phyloP scores from a whole-genome alignment of 2,888 invertebrate genomes.

The Drosophila eohydei region DNA sequence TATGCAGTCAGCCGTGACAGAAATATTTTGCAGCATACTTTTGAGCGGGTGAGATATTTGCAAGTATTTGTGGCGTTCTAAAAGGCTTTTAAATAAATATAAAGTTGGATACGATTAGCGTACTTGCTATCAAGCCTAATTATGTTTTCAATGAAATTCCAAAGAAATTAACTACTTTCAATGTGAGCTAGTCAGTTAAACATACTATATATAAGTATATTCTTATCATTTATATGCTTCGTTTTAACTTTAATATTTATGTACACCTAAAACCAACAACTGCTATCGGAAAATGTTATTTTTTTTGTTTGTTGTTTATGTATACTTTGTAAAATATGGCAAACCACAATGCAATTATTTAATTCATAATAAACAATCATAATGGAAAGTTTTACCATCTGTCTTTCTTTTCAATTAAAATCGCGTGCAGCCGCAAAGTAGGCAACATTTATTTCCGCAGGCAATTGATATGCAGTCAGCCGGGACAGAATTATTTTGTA shows the following conservation, averaged over 20 bases:
- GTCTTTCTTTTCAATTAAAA: conserved; percentile 4
- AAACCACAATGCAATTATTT: conserved; percentile 67
- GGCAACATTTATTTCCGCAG: conserved; percentile 4
- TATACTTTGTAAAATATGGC: conserved; percentile 78
- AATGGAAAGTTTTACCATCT: conserved; percentile 36
- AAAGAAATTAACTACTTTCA: too few relatives aligned
- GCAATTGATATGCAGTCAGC: too few relatives aligned
- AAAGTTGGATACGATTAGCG: background rate
- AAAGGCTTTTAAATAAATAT: too few relatives aligned
- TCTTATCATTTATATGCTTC: too few relatives aligned
- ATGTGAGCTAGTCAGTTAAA: too few relatives aligned
- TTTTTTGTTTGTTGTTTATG: conserved; percentile 55
- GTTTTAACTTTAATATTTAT: conserved; percentile 67
- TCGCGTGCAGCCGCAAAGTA: background rate
- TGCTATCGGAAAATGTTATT: conserved; percentile 38
- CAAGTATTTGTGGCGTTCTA: background rate
- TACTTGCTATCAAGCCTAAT: too few relatives aligned
- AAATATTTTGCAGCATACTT: conserved; percentile 2
- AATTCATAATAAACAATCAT: conserved; percentile 54
- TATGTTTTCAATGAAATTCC: too few relatives aligned
- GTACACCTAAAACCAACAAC: conserved; percentile 62
- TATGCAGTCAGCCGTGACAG: too few relatives aligned
- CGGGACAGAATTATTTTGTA: too few relatives aligned
- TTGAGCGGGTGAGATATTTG: background rate
- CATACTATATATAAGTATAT: too few relatives aligned